A percentile compares a stretch with the other conserved stretches of the same genome.
Evolutionary conservation across 2,888 invertebrate genomes (phyloP).

Genomic region (Harpagoxenus sublaevis): DNA sequence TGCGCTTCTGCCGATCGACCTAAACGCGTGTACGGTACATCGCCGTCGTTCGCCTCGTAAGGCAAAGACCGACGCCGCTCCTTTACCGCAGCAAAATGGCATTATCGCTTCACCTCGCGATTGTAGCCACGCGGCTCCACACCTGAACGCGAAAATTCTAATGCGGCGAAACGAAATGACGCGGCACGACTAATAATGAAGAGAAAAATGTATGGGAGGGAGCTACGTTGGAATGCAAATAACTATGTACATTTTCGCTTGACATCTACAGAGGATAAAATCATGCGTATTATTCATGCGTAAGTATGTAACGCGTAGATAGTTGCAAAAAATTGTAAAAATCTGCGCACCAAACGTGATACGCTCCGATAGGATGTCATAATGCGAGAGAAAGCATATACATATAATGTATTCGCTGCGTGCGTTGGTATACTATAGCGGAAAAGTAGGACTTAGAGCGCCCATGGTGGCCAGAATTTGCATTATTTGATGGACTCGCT

Average conservation of each 20-base stretch:
- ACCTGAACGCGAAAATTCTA: not conserved
- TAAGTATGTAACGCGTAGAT: not conserved
- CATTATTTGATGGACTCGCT: no score
- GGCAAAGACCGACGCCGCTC: constrained; percentile 15
- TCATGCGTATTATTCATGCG: not conserved
- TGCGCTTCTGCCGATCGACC: constrained; percentile 60
- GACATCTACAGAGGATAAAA: not conserved
- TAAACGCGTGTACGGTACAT: constrained; percentile 59
- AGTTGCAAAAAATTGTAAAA: not conserved
- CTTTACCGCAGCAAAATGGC: constrained; percentile 6
- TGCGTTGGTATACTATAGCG: no score
- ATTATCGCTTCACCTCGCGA: constrained; percentile 27
- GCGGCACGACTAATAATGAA: not conserved
- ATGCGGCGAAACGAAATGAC: not conserved
- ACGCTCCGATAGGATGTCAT: not conserved
- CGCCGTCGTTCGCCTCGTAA: constrained; percentile 30
- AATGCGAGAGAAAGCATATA: not conserved
- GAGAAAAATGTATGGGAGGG: no score
- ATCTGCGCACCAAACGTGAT: not conserved
- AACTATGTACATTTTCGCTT: not conserved
- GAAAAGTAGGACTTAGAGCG: no score
- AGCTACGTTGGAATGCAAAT: not conserved
- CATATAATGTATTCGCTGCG: not conserved
- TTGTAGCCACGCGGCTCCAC: not conserved
- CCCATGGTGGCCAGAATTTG: no score